phyloP scores from a whole-genome alignment of 2,113 vertebrate genomes.

The Uria aalge region DNA sequence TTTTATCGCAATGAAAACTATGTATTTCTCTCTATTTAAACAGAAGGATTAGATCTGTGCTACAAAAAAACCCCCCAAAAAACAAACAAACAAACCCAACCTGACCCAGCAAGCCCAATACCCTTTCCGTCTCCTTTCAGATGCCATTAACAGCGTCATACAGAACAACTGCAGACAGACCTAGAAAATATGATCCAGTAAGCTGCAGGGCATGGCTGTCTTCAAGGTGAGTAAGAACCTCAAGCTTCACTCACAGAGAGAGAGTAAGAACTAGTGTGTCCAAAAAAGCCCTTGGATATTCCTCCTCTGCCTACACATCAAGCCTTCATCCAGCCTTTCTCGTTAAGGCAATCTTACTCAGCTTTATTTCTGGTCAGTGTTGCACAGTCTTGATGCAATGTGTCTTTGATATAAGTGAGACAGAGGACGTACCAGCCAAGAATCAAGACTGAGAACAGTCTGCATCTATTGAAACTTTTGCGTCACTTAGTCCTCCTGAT shows the following conservation, averaged over 20 bases:
- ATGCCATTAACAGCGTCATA: not conserved
- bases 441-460: not conserved
- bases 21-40: not conserved
- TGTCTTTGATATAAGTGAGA: accelerated
- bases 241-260: not conserved
- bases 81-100: not conserved
- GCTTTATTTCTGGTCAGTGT: not conserved
- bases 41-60: not conserved
- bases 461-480: not conserved
- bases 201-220: not conserved
- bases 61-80: not conserved
- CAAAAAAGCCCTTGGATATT: not conserved
- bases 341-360: not conserved
- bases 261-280: not conserved
- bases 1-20: not conserved
- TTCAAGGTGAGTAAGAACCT: not conserved
- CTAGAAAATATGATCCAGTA: not conserved
- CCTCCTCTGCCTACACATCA: not conserved
- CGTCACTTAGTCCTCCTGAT: not conserved
- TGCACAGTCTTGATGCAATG: not conserved
- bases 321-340: not conserved
- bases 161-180: not conserved
- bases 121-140: not conserved
- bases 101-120: not conserved
- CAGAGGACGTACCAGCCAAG: accelerated